Evolutionary conservation across 2,888 invertebrate species (phyloP).

Genomic region (Gerosis bhagava): DNA sequence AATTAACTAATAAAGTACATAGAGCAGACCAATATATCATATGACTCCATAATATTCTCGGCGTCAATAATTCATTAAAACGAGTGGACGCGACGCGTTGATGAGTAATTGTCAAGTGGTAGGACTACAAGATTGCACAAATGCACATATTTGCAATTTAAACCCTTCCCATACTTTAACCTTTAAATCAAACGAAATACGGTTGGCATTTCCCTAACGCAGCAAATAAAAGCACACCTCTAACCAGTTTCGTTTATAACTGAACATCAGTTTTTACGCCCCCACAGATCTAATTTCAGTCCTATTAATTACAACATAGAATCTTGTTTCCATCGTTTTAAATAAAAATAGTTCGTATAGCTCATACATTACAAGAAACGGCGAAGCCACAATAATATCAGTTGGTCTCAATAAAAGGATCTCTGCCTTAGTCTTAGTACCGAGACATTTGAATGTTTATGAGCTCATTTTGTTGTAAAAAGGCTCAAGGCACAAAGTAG

Average conservation of each 20-base stretch:
- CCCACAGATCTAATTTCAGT: conserved; percentile 51
- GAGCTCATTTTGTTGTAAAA: conserved; percentile 47
- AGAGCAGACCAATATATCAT: conserved; percentile 31
- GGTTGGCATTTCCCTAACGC: conserved; percentile 28
- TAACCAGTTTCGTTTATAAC: conserved; percentile 43
- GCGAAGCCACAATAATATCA: conserved; percentile 13
- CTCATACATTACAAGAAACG: conserved; percentile 43
- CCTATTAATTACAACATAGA: conserved; percentile 52
- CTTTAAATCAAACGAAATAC: conserved; percentile 26
- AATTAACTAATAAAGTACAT: conserved; percentile 21
- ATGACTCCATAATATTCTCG: conserved; percentile 42
- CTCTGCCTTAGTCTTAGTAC: conserved; percentile 6
- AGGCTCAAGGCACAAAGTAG: conserved; percentile 40
- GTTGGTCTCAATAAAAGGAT: conserved; percentile 9
- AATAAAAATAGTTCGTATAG: conserved; percentile 20
- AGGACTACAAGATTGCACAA: conserved; percentile 33
- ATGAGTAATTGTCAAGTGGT: conserved; percentile 50
- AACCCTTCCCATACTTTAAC: background rate
- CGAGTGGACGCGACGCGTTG: conserved; percentile 40
- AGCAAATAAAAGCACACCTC: conserved; percentile 4
- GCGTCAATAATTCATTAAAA: conserved; percentile 46
- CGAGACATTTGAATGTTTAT: conserved; percentile 60
- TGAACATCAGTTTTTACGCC: conserved; percentile 40
- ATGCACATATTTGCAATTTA: conserved; percentile 4
- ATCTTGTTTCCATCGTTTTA: conserved; percentile 43